A percentile compares a stretch with the other conserved stretches of the same genome.
Evolutionary conservation across 1,140 invertebrate species (phyloP).

Genomic region (Drosophila burlai): DNA sequence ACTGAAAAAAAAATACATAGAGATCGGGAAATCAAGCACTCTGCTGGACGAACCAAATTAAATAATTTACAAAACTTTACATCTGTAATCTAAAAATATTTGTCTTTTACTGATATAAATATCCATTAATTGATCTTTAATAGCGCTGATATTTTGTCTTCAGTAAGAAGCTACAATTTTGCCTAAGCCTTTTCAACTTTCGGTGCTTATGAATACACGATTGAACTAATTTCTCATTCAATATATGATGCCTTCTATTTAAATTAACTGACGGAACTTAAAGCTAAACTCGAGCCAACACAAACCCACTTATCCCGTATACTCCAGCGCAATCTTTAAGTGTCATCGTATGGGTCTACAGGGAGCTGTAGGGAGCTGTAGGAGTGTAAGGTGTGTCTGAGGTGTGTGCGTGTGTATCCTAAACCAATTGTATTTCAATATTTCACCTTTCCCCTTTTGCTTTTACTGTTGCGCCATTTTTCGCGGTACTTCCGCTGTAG

Average conservation of each 20-base stretch:
- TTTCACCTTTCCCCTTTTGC: constrained; percentile 64
- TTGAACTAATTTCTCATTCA: constrained; percentile 12
- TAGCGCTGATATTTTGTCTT: background rate
- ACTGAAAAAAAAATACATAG: background rate
- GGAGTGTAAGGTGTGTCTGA: background rate
- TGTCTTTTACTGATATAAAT: background rate
- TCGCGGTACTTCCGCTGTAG: constrained; percentile 49
- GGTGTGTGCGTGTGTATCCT: constrained; percentile 33
- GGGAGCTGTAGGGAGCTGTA: background rate
- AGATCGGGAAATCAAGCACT: too few relatives aligned
- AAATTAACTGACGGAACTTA: constrained; percentile 26
- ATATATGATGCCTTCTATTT: constrained; percentile 29
- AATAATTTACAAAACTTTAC: too few relatives aligned
- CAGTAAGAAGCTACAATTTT: background rate
- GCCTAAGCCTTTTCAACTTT: background rate
- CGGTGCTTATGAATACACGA: background rate
- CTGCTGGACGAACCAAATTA: too few relatives aligned
- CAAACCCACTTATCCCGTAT: too few relatives aligned
- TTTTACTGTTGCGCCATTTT: constrained; percentile 71
- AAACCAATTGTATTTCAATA: constrained; percentile 80
- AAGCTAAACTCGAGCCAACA: too few relatives aligned
- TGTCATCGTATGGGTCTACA: constrained; percentile 19
- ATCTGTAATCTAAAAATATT: too few relatives aligned
- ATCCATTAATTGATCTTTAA: background rate
- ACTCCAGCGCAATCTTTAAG: constrained; percentile 23